Conservation (phyloP, 1,140 invertebrate genomes). For the roundworm (Caenorhabditis elegans) region WBcel235 BX284605.5:16344001-16344500, state of each 20-base stretch:
- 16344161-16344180: not conserved
- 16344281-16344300: no score
- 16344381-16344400: no score
- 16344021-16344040: slow-evolving; percentile 10
- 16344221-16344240: not conserved
- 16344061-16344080: not conserved
- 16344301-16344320: no score
- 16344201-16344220: not conserved
- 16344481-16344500: no score
- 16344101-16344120: not conserved
- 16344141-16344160: not conserved
- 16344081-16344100: not conserved
- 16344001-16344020: not conserved
- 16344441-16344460: no score
- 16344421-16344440: no score
- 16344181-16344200: not conserved
- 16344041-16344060: not conserved
- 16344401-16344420: no score
- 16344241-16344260: not conserved
- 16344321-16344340: no score
- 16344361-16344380: no score
- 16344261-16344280: no score
- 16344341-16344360: no score
- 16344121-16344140: not conserved
- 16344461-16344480: no score